Evolutionary conservation across 2,797 vertebrate genomes (phyloP).

Genomic region (Danio kyathit): DNA sequence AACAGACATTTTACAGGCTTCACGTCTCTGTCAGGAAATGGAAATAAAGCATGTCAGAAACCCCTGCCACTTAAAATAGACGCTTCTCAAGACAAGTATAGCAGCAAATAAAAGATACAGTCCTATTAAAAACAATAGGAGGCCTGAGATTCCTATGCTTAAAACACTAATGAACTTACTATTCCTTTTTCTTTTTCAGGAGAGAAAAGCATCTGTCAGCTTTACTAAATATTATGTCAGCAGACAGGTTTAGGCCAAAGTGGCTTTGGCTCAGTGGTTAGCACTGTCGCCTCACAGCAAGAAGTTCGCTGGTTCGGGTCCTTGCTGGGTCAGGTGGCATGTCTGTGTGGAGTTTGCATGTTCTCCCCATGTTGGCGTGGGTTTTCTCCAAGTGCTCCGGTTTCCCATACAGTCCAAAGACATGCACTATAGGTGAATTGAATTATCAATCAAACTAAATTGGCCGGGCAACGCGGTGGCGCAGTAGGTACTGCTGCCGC

Average conservation of each 20-base stretch:
- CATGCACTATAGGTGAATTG: too few species aligned
- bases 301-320: too few species aligned
- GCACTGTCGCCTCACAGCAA: too few species aligned
- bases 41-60: conserved; percentile 67
- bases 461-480: too few species aligned
- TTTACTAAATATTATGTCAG: conserved; percentile 5
- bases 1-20: conserved; percentile 68
- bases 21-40: conserved; percentile 68
- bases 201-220: conserved; percentile 39
- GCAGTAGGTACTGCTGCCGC: too few species aligned
- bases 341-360: too few species aligned
- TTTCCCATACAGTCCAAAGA: too few species aligned
- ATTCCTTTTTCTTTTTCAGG: conserved; percentile 61
- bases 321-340: too few species aligned
- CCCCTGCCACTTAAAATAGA: conserved; percentile 69
- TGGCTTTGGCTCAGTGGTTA: too few species aligned
- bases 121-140: conserved; percentile 68
- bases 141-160: conserved; percentile 71
- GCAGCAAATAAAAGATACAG: conserved; percentile 71
- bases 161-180: conserved; percentile 63
- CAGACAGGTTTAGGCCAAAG: background rate
- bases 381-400: too few species aligned
- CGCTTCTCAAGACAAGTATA: conserved; percentile 66
- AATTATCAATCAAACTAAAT: too few species aligned
- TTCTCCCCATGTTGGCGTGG: too few species aligned